Conservation (phyloP, 37 sponge, comb jelly and placozoan genomes). For the Halichondria panicea region DNA sequence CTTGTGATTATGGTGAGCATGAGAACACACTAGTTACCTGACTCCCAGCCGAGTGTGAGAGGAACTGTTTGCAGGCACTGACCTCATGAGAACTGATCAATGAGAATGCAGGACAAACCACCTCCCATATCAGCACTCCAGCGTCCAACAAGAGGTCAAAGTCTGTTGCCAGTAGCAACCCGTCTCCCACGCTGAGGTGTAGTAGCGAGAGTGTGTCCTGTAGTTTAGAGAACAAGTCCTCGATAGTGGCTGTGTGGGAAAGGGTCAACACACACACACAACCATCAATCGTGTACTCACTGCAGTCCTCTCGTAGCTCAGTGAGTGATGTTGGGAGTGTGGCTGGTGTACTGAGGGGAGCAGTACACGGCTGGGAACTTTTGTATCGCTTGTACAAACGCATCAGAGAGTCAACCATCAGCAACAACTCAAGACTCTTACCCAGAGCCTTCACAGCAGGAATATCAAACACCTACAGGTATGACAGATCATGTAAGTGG, state of each 20-base stretch:
- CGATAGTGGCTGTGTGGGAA: conserved; percentile 4
- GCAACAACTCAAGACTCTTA: neutral
- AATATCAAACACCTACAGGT: neutral
- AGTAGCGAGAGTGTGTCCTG: neutral
- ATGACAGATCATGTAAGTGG: no score
- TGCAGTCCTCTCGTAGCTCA: neutral
- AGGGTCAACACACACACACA: neutral
- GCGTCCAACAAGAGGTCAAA: conserved; percentile 58
- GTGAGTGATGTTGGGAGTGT: neutral
- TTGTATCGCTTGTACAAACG: neutral
- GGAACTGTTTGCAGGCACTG: conserved; percentile 8
- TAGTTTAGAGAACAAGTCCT: neutral
- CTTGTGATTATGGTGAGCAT: neutral
- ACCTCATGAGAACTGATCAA: conserved; percentile 18
- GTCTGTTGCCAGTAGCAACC: conserved; percentile 14
- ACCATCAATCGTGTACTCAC: conserved; percentile 4
- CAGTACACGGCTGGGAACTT: neutral
- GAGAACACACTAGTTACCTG: conserved; percentile 7
- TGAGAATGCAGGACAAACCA: conserved; percentile 4
- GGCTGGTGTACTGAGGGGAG: neutral
- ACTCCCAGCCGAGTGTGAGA: neutral
- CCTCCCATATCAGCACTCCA: conserved; percentile 47
- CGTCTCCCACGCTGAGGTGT: neutral
- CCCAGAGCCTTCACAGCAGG: neutral
- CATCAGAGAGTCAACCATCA: neutral